These are phyloP conservation scores for Takifugu flavidus DNA, from an alignment of 2,113 vertebrate species.

Conservation along the genomic window DNA sequence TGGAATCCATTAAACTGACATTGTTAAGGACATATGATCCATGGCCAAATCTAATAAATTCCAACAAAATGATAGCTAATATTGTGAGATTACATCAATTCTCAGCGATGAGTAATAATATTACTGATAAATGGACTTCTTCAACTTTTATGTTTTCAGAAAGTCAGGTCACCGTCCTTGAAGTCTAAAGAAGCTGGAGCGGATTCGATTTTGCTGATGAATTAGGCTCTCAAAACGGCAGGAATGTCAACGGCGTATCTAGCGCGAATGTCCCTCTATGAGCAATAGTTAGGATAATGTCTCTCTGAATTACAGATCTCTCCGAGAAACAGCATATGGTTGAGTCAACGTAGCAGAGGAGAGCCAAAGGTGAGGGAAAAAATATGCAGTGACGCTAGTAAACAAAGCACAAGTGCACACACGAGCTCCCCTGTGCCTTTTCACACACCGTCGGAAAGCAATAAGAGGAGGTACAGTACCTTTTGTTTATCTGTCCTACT, in stretches of 20 bases:
- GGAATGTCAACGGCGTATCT: conserved; percentile 6
- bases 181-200: not conserved
- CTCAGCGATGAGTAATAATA: not conserved
- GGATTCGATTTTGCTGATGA: conserved; percentile 11
- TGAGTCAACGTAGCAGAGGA: conserved; percentile 28
- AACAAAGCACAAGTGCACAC: conserved; percentile 45
- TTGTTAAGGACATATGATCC: conserved; percentile 31
- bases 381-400: conserved; percentile 46
- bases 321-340: conserved; percentile 15
- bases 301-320: conserved; percentile 25
- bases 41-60: conserved; percentile 16
- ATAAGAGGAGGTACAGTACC: conserved; percentile 69
- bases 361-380: conserved; percentile 44
- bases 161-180: not conserved
- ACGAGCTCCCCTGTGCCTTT: conserved; percentile 61
- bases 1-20: conserved; percentile 36
- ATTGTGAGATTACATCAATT: conserved; percentile 12
- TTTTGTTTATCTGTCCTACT: conserved; percentile 71
- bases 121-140: conserved; percentile 10
- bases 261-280: conserved; percentile 2
- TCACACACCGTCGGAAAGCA: conserved; percentile 66
- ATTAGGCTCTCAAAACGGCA: conserved; percentile 6
- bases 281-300: conserved; percentile 11
- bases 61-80: conserved; percentile 23
- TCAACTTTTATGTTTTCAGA: not conserved